Base-by-base conservation (phyloP, 2,797 vertebrate species). In the Rachycentron canadum region DNA sequence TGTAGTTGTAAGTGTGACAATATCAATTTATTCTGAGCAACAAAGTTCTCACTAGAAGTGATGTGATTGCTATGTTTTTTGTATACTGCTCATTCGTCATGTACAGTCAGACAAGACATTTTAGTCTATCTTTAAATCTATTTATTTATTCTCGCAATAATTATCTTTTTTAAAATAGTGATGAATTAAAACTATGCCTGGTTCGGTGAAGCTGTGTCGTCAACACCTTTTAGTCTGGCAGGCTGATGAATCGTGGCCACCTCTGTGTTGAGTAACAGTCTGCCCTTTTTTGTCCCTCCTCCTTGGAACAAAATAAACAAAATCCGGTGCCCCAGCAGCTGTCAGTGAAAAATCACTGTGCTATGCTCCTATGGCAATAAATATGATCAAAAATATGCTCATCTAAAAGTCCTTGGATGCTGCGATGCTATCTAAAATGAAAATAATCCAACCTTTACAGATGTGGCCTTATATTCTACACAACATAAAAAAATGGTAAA, bases 351-450 rank as follows among this genome's bases (percentile, higher is more conserved):
- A 30, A 52, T 26, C 3, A 69, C 60, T 61, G 23, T 25, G 32
- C 38, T 64, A n/a, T 2, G 23, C 55, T 69, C 26, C 45, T 36
- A 45, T 57, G 25, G 68, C 10, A 80, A 86, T 85, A 87, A 86
- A 88, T 86, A 82, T 56, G 4, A 60, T 74, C 49, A 75, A 38
- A 49, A 34, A 21, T 26, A 41, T 30, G 34, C 45, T 34, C n/a
- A 50, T 82, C 56, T 40, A 63, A 52, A 60, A 26, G 4, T 67
- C 26, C 36, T 25, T 57, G 52, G 7, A 52, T 67, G 36, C 43
- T 50, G 2, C 52, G 14, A 17, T n/a, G n/a, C n/a, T n/a, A 59
- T 52, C 7, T 38, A 17, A 43, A 21, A 47, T 17, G 19, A 59
- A 32, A 38, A 78, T 43, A 60, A 82, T 65, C 26, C 49, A 75